Base-by-base conservation (phyloP, 37 sponge, comb jelly and placozoan genomes). In the Hormiphora californensis region DNA sequence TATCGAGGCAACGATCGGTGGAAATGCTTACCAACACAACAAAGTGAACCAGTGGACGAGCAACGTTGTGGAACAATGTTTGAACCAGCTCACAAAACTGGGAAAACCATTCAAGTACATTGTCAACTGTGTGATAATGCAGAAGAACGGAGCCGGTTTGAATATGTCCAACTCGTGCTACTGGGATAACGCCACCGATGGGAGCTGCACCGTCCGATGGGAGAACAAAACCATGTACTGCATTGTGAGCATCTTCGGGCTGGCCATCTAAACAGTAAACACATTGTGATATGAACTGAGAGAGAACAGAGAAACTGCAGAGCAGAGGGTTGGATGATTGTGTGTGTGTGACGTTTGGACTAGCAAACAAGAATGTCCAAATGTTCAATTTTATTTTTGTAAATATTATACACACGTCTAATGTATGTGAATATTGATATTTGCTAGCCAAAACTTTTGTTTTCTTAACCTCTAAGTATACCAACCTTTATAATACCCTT, bases 151-250 rank as follows among this genome's bases (percentile, higher is more conserved):
- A 23, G 99, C 99, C 59, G 99, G 99, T 0, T 86, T 97, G 32
- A 95, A 97, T 88, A 93, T 94, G n/a, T 95, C 99, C 0, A 92
- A 91, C 49, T 94, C 94, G 0, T 97, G 99, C 86, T 97, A 90
- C 81, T 97, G 99, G 99, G 99, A 97, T 69, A 93, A 91, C 91
- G 78, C 93, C 0, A 97, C 95, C 54, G 99, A 97, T 85, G 99
- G 95, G 12, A 97, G 99, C 89, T 97, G 99, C 86, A 97, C 95
- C 27, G 90, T 97, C 21, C 85, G 95, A 54, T 97, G 99, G 99
- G 99, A 97, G 92, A 97, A 97, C 89, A 97, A 94, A 90, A 91
- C 91, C 31, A 92, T 97, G 95, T 93, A 94, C 87, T 94, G 95
- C 54, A 94, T 97, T 67, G 94, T 97, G 51, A 93, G 92, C 43